phyloP scores from a whole-genome alignment of 2,797 vertebrate species.

The Acrossocheilus wenchowensis region DNA sequence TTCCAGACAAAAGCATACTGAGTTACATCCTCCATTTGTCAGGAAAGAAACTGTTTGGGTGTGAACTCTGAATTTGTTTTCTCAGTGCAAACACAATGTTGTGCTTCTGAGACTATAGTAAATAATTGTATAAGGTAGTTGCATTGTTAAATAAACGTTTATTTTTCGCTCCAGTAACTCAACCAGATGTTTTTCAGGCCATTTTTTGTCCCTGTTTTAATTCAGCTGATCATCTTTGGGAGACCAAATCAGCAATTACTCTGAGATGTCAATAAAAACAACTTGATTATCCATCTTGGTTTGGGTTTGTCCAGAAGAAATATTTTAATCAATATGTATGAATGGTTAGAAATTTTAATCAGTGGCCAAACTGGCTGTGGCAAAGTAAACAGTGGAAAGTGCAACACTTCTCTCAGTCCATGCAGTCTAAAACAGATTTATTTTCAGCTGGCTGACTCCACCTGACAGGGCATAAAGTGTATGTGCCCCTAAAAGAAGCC shows the following conservation, averaged over 20 bases:
- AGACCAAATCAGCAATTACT: not conserved
- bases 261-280: not conserved
- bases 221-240: not conserved
- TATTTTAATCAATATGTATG: slow-evolving; percentile 15
- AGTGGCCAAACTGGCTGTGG: not conserved
- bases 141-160: not conserved
- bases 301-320: slow-evolving; percentile 1
- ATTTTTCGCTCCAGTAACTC: not conserved
- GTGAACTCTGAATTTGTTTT: not conserved
- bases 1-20: not conserved
- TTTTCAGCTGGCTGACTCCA: slow-evolving; percentile 1
- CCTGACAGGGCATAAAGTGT: not conserved
- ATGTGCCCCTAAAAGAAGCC: not conserved
- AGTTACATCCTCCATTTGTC: slow-evolving; percentile 12
- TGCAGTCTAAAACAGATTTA: slow-evolving; percentile 12
- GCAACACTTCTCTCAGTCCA: not conserved
- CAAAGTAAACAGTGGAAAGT: not conserved
- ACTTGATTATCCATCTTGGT: not conserved
- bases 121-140: not conserved
- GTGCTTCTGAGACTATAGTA: not conserved
- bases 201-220: not conserved
- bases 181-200: not conserved
- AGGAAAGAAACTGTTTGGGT: not conserved
- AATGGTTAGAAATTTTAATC: not conserved
- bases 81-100: not conserved